Base-by-base conservation (phyloP, 2,797 vertebrate species). In the Bucorvus abyssinicus region DNA sequence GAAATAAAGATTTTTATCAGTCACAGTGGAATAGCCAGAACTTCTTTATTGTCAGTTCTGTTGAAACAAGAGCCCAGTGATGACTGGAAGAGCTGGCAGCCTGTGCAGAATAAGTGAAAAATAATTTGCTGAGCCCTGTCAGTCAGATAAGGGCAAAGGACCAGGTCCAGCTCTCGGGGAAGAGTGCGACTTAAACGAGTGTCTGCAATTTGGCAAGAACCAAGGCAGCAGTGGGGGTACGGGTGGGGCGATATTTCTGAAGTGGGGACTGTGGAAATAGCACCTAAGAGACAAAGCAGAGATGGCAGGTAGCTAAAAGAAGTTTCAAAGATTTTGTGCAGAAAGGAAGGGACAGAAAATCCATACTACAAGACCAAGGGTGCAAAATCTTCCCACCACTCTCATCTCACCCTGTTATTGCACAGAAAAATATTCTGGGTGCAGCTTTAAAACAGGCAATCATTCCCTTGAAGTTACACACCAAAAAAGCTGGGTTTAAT, bases 1-100 rank as follows among this genome's bases (percentile, higher is more conserved):
- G 42, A 87, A 87, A 85, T 83, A 84, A 92, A 89, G 95, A 88
- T 91, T 93, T 81, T 40, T 87, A 92, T 94, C 89, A 65, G 27
- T 60, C 76, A 34, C 6, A 55, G 38, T 10, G 27, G 29, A 93
- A 70, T 36, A 87, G 55, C 21, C 89, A 90, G 61, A 94, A 79
- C 52, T 52, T 12, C 42, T 79, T 83, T 90, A 75, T 40, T 82
- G 49, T 88, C 73, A 76, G 13, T 65, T 79, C 49, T 88, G 77
- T 44, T 87, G 89, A 88, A 96, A 93, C 17, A 84, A 47, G 80
- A 94, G 70, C 56, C 80, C 61, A 76, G 44, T 30, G 38, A 77
- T 50, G 65, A 95, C 34, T 89, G 78, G 78, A 91, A 63, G 57
- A 60, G 44, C 64, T 91, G 85, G 32, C 73, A 96, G 84, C 27